Evolutionary conservation across 2,888 invertebrate species (phyloP).

Genomic region (Argyra leucocephala): DNA sequence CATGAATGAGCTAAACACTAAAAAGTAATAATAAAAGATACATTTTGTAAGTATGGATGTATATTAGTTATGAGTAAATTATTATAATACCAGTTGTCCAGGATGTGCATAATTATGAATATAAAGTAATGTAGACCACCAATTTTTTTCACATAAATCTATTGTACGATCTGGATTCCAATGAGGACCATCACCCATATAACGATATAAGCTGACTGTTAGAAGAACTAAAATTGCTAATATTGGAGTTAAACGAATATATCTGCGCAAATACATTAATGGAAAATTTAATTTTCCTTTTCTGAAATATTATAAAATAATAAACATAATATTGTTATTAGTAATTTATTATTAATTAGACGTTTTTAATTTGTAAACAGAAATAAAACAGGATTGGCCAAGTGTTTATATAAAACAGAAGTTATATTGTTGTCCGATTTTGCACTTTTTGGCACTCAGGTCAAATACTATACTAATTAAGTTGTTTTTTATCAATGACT

Average conservation of each 20-base stretch:
- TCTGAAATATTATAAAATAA: conserved; percentile 20
- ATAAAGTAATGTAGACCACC: conserved; percentile 46
- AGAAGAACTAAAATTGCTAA: conserved; percentile 46
- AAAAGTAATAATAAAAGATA: background rate
- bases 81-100: conserved; percentile 32
- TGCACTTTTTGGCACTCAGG: no score
- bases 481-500: no score
- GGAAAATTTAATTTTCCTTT: conserved; percentile 37
- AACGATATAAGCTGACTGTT: conserved; percentile 45
- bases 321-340: background rate
- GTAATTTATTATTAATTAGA: background rate
- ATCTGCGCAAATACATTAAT: conserved; percentile 43
- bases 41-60: no score
- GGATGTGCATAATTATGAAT: conserved; percentile 45
- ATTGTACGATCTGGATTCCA: conserved; percentile 34
- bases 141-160: conserved; percentile 37
- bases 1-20: conserved; percentile 47
- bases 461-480: no score
- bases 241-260: conserved; percentile 48
- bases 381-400: no score
- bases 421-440: no score
- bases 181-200: conserved; percentile 47
- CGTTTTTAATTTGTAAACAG: conserved; percentile 19
- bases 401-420: no score
- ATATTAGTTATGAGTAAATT: background rate